Evolutionary conservation across 2,888 invertebrate species (phyloP).

Genomic region (Dascillus cervinus): DNA sequence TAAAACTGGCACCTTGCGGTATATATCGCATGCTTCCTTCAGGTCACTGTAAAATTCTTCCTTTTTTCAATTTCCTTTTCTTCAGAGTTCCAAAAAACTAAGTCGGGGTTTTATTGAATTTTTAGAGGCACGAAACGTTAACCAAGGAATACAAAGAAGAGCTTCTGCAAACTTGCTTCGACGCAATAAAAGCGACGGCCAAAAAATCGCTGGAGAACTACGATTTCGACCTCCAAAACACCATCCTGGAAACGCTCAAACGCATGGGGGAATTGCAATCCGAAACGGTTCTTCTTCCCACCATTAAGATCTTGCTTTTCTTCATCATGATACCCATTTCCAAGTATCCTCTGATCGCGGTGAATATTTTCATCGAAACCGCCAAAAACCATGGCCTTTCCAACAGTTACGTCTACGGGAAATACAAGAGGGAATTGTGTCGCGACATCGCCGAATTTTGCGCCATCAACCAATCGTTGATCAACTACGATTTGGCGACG

Average conservation of each 20-base stretch:
- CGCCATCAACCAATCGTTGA: conserved; percentile 49
- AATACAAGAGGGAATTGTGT: conserved; percentile 56
- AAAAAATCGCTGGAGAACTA: conserved; percentile 46
- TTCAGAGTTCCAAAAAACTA: too few relatives aligned
- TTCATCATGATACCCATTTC: conserved; percentile 58
- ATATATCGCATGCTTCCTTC: too few relatives aligned
- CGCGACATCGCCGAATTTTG: conserved; percentile 50
- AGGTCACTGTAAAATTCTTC: too few relatives aligned
- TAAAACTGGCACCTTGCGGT: too few relatives aligned
- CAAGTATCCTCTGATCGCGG: conserved; percentile 49
- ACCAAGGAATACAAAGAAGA: conserved; percentile 37
- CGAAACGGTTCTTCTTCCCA: conserved; percentile 41
- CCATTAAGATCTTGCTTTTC: conserved; percentile 49
- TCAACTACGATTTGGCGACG: conserved; percentile 50
- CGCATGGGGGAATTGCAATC: conserved; percentile 43
- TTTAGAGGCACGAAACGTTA: conserved; percentile 27
- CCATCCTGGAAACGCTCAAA: conserved; percentile 47
- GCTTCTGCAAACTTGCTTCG: conserved; percentile 41
- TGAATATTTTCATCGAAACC: conserved; percentile 49
- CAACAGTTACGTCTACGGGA: conserved; percentile 52
- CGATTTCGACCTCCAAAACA: conserved; percentile 48
- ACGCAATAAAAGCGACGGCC: conserved; percentile 43
- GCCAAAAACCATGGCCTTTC: conserved; percentile 48
- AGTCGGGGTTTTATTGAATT: too few relatives aligned
- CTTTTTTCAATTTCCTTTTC: too few relatives aligned